Base-by-base conservation (phyloP, 2,113 vertebrate genomes). In the Tragelaphus scriptus region DNA sequence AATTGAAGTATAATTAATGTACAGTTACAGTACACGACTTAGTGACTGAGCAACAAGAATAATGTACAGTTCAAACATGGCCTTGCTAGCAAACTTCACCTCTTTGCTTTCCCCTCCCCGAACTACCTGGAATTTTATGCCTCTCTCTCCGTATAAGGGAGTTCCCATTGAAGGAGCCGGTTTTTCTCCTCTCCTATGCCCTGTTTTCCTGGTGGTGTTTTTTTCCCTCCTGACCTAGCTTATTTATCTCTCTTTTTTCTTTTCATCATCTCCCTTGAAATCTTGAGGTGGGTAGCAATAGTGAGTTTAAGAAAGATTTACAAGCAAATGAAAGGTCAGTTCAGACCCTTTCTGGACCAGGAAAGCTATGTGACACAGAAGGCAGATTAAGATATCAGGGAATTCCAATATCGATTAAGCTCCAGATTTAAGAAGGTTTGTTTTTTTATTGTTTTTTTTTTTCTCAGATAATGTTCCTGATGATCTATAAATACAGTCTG, bases 301-400 rank as follows among this genome's bases (percentile, higher is more conserved):
- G 53, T 86, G 91, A 91, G 59, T 90, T 98, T 85, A 92, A 86
- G 36, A 96, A 89, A 86, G 65, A 93, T 17, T 86, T 89, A 63
- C 25, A 94, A 97, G 58, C n/a, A 44, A 85, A 32, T 81, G 56
- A 91, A 90, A 95, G n/a, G 47, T 89, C 68, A 88, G 92, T 19
- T 88, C 49, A 87, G 61, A 81, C 47, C 86, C 55, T 86, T 96
- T 40, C 49, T 65, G 55, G 53, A 94, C 88, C 88, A 93, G 90
- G 85, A 96, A 97, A 94, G 36, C 28, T 93, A 3, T 79, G 44
- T 84, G 36, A 80, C 51, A 88, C 40, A 89, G 63, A 95, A 36
- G 21, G 40, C 30, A 95, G 88, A 86, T 92, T 89, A 92, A 85
- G 90, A 58, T 82, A 88, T 71, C 61, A 96, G 87, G 32, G 25